Evolutionary conservation across 2,113 vertebrate species (phyloP).

Genomic region (Syrmaticus mikado): DNA sequence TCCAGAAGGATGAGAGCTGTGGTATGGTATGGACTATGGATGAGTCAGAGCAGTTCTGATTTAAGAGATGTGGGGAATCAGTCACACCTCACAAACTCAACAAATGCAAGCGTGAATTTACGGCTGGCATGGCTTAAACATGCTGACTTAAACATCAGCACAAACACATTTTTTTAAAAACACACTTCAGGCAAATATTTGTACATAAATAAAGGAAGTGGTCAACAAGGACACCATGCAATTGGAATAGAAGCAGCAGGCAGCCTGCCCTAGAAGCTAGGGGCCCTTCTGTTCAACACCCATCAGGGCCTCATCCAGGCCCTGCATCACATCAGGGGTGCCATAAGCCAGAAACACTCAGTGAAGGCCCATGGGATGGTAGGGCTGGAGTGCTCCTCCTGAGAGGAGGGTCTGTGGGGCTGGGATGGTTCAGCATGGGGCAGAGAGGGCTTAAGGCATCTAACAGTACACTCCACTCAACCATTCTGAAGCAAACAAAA

Average conservation of each 20-base stretch:
- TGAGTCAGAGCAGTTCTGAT: neutral
- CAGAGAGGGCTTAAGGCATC: neutral
- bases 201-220: neutral
- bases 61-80: neutral
- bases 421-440: fast-evolving
- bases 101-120: neutral
- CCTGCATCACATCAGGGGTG: too few relatives aligned
- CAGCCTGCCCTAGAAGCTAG: neutral
- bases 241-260: neutral
- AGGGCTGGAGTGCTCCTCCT: neutral
- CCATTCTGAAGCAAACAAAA: too few relatives aligned
- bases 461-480: too few relatives aligned
- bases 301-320: neutral
- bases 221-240: neutral
- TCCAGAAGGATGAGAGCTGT: neutral
- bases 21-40: neutral
- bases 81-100: neutral
- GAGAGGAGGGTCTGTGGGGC: fast-evolving
- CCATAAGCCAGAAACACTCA: neutral
- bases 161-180: neutral
- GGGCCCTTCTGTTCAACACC: neutral
- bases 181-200: neutral
- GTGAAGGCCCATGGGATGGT: neutral
- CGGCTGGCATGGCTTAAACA: neutral
- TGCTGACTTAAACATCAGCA: neutral